Evolutionary conservation across 2,113 vertebrate species (phyloP).

Genomic region (Phylloscopus trochiloides): DNA sequence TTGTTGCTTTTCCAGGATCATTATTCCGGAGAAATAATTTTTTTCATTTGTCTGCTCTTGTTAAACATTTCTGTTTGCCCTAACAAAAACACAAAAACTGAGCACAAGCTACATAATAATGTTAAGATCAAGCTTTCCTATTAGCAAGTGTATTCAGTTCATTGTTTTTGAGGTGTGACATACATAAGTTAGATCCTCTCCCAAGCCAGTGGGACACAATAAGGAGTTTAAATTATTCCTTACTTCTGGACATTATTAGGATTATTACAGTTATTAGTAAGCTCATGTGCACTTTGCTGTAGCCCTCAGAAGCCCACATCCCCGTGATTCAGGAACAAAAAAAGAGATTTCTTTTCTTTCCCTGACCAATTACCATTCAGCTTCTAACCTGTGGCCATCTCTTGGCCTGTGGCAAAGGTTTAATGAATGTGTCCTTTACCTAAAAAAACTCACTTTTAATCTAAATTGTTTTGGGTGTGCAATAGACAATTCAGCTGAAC

Average conservation of each 20-base stretch:
- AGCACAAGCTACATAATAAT: not conserved
- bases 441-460: not conserved
- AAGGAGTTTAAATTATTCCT: not conserved
- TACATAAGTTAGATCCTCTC: not conserved
- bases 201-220: not conserved
- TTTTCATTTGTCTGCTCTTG: not conserved
- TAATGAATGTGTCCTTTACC: not conserved
- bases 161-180: not conserved
- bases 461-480: not conserved
- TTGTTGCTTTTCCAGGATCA: not conserved
- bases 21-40: not conserved
- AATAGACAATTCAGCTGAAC: not conserved
- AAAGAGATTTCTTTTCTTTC: not conserved
- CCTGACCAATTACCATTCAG: not conserved
- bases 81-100: not conserved
- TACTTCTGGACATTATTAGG: not conserved
- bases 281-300: not conserved
- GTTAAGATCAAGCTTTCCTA: not conserved
- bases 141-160: not conserved
- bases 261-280: not conserved
- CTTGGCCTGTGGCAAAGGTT: not conserved
- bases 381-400: not conserved
- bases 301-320: not conserved
- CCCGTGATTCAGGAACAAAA: not conserved
- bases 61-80: not conserved